Evolutionary conservation across 92 coral and sea anemone genomes (phyloP), one percentile per base, ranked within the genome.

Genomic region (Plumapathes pennacea): DNA sequence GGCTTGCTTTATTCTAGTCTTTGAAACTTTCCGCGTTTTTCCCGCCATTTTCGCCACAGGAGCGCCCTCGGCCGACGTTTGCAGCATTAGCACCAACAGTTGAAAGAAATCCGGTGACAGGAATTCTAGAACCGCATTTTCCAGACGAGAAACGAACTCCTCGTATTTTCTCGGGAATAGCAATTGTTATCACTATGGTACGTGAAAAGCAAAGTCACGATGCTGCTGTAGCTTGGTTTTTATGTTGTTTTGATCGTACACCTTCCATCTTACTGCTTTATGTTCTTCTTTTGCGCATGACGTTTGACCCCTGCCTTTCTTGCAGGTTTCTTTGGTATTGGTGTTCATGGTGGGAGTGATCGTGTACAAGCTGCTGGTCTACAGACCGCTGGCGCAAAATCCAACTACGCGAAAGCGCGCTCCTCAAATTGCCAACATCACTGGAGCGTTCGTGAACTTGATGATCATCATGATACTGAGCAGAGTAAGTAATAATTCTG

Each of bases 71-170:
- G 21, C 98, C 98, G 20, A 92, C 98, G 67, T 92, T 92, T 41
- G 98, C 98, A 74, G 98, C 98, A 34, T 76, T 92, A 52, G 98
- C 98, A 10, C 98, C 98, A 21, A 84, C 98, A 62, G 98, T 92
- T 21, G 98, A 90, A 67, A 74, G 98, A 34, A 92, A 92, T 59
- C 98, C 98, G 33, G 98, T 92, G 71, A 92, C 98, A 62, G 98
- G 98, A 81, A 92, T 92, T 54, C 40, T 84, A 70, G 98, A 92
- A 66, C 98, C 98, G 38, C 98, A 92, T 51, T 92, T 92, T 45
- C 98, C 98, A 28, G 98, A 92, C 20, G 98, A 92, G 54, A 88
- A 89, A 44, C 81, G 98, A 40, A 67, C 84, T 56, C 98, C 96
- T 12, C 89, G 98, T 48, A 50, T 92, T 39, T 78, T 92, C 64